Percentiles rank a stretch among this genome's conserved stretches.
These are phyloP conservation scores for Syngnathus scovelli DNA, from an alignment of 2,113 vertebrate genomes.

Conservation along the genomic window DNA sequence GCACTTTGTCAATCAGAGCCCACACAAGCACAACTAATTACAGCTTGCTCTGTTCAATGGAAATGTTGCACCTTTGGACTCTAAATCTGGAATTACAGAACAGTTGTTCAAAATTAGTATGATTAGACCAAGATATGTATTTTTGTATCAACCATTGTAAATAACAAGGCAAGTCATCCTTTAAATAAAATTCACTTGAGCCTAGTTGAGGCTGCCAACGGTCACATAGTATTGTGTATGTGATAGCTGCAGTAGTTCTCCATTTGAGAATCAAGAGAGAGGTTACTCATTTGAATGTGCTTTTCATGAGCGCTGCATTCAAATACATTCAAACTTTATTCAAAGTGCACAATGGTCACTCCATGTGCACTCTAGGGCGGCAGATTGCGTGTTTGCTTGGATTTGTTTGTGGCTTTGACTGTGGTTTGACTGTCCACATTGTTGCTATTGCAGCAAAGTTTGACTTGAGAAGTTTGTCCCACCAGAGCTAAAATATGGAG, in stretches of 20 bases:
- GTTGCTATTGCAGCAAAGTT: constrained; percentile 45
- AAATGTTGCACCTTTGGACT: background rate
- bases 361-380: constrained; percentile 21
- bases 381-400: constrained; percentile 33
- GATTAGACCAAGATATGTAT: background rate
- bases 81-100: background rate
- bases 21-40: background rate
- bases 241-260: too few species aligned
- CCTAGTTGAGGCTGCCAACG: too few species aligned
- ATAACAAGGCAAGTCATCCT: too few species aligned
- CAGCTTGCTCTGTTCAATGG: background rate
- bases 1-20: background rate
- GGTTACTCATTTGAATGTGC: constrained; percentile 42
- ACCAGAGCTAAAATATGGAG: background rate
- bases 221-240: too few species aligned
- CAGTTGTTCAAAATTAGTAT: background rate
- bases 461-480: constrained; percentile 10
- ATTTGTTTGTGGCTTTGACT: constrained; percentile 47
- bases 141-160: too few species aligned
- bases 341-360: constrained; percentile 46
- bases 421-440: constrained; percentile 14
- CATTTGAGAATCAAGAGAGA: too few species aligned
- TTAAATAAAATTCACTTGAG: too few species aligned
- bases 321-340: constrained; percentile 58
- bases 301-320: constrained; percentile 58